Evolutionary conservation across 2,888 invertebrate genomes (phyloP).

Genomic region (Xestia rhomboidea): DNA sequence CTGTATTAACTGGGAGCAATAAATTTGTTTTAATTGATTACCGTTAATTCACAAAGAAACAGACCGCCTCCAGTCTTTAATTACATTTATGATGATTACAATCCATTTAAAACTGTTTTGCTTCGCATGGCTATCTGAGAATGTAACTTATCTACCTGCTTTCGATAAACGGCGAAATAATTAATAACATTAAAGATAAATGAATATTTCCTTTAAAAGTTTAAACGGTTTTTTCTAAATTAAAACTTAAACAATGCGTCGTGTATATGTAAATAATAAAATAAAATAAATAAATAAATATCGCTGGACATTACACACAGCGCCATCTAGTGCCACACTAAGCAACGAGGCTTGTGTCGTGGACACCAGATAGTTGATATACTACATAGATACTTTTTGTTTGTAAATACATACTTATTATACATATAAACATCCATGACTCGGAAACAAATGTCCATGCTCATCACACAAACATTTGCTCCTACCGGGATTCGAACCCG

Average conservation of each 20-base stretch:
- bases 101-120: constrained; percentile 74
- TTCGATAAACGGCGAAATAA: constrained; percentile 55
- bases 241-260: background rate
- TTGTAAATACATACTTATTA: no score
- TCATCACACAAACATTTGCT: no score
- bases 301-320: no score
- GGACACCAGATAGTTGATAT: no score
- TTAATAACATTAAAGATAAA: constrained; percentile 48
- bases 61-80: constrained; percentile 82
- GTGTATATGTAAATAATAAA: background rate
- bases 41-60: constrained; percentile 84
- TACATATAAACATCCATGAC: no score
- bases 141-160: constrained; percentile 59
- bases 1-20: constrained; percentile 78
- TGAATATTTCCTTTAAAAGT: constrained; percentile 3
- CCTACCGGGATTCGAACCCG: no score
- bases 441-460: no score
- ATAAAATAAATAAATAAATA: no score
- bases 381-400: no score
- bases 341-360: no score
- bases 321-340: no score
- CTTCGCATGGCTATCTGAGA: constrained; percentile 64
- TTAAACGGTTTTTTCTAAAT: background rate
- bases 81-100: constrained; percentile 84
- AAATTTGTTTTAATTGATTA: constrained; percentile 87